A percentile compares a stretch with the other conserved stretches of the same genome.
Evolutionary conservation across 2,888 invertebrate genomes (phyloP).

Genomic region (Ptychoptera contaminata): DNA sequence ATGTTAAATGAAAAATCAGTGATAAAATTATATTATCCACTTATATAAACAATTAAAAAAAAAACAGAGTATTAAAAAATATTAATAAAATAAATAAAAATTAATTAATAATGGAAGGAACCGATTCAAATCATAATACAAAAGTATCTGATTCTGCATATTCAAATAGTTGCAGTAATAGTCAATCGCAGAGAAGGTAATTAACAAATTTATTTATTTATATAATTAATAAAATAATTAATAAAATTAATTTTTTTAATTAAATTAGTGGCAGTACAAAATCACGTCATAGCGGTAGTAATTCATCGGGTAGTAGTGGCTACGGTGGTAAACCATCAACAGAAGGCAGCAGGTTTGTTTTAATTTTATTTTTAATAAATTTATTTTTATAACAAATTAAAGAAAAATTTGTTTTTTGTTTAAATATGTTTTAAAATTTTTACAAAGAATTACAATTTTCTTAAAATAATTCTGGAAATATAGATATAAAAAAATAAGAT

Average conservation of each 20-base stretch:
- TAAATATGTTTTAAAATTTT: no score
- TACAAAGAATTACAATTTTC: no score
- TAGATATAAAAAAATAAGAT: no score
- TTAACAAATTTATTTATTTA: slow-evolving; percentile 11
- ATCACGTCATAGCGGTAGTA: slow-evolving; percentile 58
- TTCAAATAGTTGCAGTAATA: slow-evolving; percentile 67
- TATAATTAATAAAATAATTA: neutral
- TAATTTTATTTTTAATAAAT: neutral
- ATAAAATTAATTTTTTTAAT: slow-evolving; percentile 11
- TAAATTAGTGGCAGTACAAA: slow-evolving; percentile 52
- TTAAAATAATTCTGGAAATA: no score
- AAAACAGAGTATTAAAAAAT: no score
- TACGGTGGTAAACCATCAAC: slow-evolving; percentile 55
- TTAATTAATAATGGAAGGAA: slow-evolving; percentile 8
- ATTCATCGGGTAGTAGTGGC: slow-evolving; percentile 65
- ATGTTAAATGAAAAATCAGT: no score
- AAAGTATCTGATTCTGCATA: slow-evolving; percentile 69
- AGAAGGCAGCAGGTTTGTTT: slow-evolving; percentile 38
- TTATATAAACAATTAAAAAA: no score
- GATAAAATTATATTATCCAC: no score
- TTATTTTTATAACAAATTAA: neutral
- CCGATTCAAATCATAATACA: slow-evolving; percentile 35
- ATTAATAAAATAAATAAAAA: no score
- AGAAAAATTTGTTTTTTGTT: no score
- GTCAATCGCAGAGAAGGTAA: slow-evolving; percentile 67